phyloP scores from a whole-genome alignment of 2,113 vertebrate genomes.

The Solenodon paradoxus region DNA sequence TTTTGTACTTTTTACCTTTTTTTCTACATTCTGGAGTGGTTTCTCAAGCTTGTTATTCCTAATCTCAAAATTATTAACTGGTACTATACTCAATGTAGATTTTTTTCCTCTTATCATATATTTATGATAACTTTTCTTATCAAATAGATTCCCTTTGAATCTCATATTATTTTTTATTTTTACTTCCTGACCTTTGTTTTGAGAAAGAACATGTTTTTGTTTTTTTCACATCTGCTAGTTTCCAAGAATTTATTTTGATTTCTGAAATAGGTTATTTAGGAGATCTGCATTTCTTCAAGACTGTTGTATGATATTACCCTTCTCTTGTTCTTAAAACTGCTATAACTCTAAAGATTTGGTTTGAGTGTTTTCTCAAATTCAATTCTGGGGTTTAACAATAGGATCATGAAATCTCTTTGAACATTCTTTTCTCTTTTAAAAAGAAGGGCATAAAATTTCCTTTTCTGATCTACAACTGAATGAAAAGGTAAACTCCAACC shows the following conservation, averaged over 20 bases:
- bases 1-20: background rate
- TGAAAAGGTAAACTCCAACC: background rate
- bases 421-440: background rate
- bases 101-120: background rate
- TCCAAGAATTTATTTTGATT: background rate
- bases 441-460: background rate
- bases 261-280: background rate
- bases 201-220: background rate
- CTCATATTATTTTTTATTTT: background rate
- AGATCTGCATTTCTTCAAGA: background rate
- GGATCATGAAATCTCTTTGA: background rate
- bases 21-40: background rate
- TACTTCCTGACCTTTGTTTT: background rate
- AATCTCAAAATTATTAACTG: background rate
- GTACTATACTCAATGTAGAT: background rate
- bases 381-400: background rate
- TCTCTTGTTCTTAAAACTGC: background rate
- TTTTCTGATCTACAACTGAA: background rate
- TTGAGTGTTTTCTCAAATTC: background rate
- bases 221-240: background rate
- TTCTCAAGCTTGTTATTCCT: background rate
- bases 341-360: background rate
- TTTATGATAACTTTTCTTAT: background rate
- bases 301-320: background rate
- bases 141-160: background rate